phyloP scores from a whole-genome alignment of 2,113 vertebrate species.

The Neoarius graeffei region DNA sequence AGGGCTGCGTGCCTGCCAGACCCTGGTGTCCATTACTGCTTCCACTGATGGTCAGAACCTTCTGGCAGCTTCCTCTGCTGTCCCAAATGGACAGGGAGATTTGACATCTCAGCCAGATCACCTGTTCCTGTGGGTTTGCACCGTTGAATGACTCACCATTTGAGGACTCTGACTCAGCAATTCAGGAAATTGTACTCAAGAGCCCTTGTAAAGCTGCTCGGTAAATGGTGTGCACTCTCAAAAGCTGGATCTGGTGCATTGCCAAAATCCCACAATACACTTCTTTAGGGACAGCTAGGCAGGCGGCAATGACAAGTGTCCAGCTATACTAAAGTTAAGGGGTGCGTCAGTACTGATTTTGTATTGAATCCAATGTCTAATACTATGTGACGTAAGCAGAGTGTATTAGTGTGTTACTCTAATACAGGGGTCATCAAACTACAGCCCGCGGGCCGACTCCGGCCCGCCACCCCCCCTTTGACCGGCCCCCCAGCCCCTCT shows the following conservation, averaged over 20 bases:
- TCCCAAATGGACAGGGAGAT: background rate
- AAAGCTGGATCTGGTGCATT: background rate
- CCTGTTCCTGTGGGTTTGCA: conserved; percentile 6
- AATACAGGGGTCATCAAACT: too few species aligned
- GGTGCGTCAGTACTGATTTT: background rate
- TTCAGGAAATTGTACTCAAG: background rate
- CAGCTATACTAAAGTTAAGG: background rate
- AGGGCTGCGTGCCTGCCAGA: background rate
- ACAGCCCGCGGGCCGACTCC: too few species aligned
- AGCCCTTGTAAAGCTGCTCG: background rate
- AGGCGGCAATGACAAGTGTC: background rate
- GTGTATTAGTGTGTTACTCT: background rate
- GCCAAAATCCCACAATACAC: background rate
- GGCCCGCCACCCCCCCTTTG: too few species aligned
- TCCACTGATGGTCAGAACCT: background rate
- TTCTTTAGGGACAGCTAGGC: background rate
- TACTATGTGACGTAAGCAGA: background rate
- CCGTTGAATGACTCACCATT: background rate
- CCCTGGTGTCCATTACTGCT: background rate
- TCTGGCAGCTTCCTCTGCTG: background rate
- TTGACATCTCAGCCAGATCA: background rate
- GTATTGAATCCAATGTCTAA: too few species aligned
- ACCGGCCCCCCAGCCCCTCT: too few species aligned
- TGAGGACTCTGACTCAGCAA: background rate
- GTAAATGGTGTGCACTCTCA: background rate